phyloP scores from a whole-genome alignment of 1,140 invertebrate genomes.

The Orchesella cincta region DNA sequence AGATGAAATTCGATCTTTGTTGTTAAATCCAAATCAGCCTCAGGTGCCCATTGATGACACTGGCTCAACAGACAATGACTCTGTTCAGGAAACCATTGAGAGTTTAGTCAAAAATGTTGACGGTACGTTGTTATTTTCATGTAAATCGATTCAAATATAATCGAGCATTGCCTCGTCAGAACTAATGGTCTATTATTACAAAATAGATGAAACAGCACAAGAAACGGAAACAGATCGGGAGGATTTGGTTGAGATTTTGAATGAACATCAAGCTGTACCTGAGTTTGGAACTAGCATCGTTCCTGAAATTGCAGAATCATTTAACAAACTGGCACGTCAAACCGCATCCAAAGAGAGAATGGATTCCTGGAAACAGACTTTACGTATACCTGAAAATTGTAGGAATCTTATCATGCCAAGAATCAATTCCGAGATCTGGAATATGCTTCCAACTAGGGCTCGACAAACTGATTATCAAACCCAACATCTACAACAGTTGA shows the following conservation, averaged over 20 bases:
- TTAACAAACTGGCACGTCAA: background rate
- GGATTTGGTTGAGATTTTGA: background rate
- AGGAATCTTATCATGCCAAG: slow-evolving; percentile 13
- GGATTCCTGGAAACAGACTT: background rate
- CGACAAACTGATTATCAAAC: background rate
- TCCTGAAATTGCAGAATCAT: background rate
- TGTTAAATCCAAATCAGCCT: no score
- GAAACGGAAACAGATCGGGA: no score
- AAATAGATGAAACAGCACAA: no score
- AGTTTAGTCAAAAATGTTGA: no score
- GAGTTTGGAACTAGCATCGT: background rate
- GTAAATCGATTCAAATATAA: no score
- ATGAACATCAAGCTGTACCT: background rate
- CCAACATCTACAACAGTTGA: background rate
- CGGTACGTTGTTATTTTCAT: no score
- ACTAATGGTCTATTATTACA: no score
- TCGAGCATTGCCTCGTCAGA: no score
- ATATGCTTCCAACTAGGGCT: background rate
- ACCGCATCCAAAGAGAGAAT: background rate
- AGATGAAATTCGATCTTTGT: no score
- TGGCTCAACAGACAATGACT: no score
- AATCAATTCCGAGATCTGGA: slow-evolving; percentile 34
- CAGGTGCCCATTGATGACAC: no score
- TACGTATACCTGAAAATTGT: slow-evolving; percentile 13
- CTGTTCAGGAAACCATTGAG: no score